These are phyloP conservation scores for Acanthosepion esculentum DNA, from an alignment of 2,888 invertebrate species.

Conservation along the genomic window DNA sequence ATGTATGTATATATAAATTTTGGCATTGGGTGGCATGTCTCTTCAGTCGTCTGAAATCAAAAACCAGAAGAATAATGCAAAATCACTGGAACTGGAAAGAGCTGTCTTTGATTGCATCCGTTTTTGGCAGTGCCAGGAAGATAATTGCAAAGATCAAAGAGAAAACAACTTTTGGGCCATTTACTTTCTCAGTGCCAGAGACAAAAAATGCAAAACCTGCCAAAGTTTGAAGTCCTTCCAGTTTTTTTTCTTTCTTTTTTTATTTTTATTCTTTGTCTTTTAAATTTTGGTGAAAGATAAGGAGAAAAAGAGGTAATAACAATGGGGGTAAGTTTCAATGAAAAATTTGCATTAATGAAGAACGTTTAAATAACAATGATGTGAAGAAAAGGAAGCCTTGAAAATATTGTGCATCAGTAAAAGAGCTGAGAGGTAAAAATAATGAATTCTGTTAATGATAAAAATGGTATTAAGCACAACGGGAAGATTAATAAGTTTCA, in stretches of 20 bases:
- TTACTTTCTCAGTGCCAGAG: not conserved
- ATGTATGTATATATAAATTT: not conserved
- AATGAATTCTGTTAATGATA: too few species aligned
- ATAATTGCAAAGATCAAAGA: slow-evolving; percentile 6
- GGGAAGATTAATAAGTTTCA: too few species aligned
- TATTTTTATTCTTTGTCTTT: not conserved
- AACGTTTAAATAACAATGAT: too few species aligned
- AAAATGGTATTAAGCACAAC: too few species aligned
- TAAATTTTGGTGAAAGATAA: too few species aligned
- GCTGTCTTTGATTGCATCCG: not conserved
- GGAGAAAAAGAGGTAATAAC: too few species aligned
- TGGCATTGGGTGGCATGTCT: not conserved
- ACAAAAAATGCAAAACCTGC: slow-evolving; percentile 4
- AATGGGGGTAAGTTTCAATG: too few species aligned
- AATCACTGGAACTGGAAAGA: not conserved
- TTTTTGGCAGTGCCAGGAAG: not conserved
- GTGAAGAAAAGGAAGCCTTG: too few species aligned
- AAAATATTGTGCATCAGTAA: too few species aligned
- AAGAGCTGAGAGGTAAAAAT: too few species aligned
- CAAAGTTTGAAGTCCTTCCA: slow-evolving; percentile 8
- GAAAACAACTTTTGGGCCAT: not conserved
- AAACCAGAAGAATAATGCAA: not conserved
- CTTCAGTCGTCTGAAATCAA: not conserved
- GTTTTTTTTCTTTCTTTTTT: not conserved
- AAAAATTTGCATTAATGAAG: too few species aligned